Percentiles rank a stretch among this genome's conserved stretches.
Evolutionary conservation across 2,888 invertebrate species (phyloP).

Genomic region (Carpatolechia fugitivella): DNA sequence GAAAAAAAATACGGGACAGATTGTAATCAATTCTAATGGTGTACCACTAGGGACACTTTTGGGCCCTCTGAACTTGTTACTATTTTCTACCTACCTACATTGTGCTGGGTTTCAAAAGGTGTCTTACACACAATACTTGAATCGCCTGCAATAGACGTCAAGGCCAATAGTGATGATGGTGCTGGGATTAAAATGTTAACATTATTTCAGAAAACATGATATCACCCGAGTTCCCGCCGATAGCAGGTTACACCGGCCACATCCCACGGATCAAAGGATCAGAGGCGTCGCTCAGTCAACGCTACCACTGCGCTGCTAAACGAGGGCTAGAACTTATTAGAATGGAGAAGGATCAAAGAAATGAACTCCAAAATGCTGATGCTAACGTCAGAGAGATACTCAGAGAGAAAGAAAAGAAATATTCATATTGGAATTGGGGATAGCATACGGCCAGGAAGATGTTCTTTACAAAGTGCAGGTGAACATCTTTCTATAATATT

Average conservation of each 20-base stretch:
- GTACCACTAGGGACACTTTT: no score
- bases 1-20: no score
- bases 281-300: conserved; percentile 83
- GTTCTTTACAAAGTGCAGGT: conserved; percentile 71
- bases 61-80: no score
- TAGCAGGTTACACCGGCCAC: conserved; percentile 86
- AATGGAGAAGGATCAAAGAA: conserved; percentile 74
- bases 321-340: conserved; percentile 80
- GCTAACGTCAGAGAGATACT: conserved; percentile 59
- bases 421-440: conserved; percentile 75
- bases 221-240: conserved; percentile 84
- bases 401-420: conserved; percentile 63
- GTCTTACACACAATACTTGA: no score
- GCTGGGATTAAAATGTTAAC: conserved; percentile 34
- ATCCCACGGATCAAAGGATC: conserved; percentile 83
- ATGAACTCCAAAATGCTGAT: conserved; percentile 60
- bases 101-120: not conserved
- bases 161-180: not conserved
- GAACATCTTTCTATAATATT: conserved; percentile 60
- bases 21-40: no score
- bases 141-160: no score
- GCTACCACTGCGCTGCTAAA: conserved; percentile 83
- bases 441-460: conserved; percentile 78
- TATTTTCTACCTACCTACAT: not conserved
- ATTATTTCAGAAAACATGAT: conserved; percentile 76